A percentile compares a stretch with the other conserved stretches of the same genome.
Conservation (phyloP, 2,888 invertebrate genomes). For the Seladonia tumulorum region DNA sequence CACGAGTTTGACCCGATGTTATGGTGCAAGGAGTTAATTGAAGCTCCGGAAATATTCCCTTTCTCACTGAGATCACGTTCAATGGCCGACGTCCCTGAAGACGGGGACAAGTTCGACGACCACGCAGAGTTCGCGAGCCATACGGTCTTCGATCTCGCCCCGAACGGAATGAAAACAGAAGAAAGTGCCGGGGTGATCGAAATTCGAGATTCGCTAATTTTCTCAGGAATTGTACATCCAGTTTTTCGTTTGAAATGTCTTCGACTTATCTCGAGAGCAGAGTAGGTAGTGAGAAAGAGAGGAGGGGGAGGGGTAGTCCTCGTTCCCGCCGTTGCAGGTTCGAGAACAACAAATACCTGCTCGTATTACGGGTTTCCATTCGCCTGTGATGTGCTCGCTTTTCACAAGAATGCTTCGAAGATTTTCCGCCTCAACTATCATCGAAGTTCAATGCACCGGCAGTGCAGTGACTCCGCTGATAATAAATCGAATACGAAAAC, state of each 20-base stretch:
- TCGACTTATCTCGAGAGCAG: constrained; percentile 23
- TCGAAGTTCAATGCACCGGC: constrained; percentile 40
- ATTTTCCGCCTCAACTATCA: constrained; percentile 43
- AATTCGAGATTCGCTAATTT: constrained; percentile 59
- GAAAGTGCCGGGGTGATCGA: constrained; percentile 45
- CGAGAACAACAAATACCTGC: constrained; percentile 44
- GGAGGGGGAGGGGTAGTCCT: not conserved
- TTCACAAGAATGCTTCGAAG: constrained; percentile 37
- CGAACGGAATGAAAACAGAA: not conserved
- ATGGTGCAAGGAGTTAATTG: not conserved
- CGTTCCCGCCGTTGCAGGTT: not conserved
- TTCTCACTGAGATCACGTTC: not conserved
- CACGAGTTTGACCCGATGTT: not conserved
- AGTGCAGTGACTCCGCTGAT: constrained; percentile 24
- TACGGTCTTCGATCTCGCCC: not conserved
- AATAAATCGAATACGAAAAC: constrained; percentile 47
- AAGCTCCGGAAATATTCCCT: not conserved
- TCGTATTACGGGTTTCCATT: constrained; percentile 40
- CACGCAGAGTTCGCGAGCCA: constrained; percentile 6
- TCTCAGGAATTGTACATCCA: constrained; percentile 42
- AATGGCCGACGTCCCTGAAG: constrained; percentile 51
- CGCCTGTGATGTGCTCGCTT: constrained; percentile 24
- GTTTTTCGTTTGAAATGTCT: constrained; percentile 8
- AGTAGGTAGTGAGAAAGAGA: too few species aligned
- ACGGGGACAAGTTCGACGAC: constrained; percentile 53